Evolutionary conservation across 2,888 invertebrate genomes (phyloP), one percentile per base, ranked within the genome.

Genomic region (Hoplodrina blanda): DNA sequence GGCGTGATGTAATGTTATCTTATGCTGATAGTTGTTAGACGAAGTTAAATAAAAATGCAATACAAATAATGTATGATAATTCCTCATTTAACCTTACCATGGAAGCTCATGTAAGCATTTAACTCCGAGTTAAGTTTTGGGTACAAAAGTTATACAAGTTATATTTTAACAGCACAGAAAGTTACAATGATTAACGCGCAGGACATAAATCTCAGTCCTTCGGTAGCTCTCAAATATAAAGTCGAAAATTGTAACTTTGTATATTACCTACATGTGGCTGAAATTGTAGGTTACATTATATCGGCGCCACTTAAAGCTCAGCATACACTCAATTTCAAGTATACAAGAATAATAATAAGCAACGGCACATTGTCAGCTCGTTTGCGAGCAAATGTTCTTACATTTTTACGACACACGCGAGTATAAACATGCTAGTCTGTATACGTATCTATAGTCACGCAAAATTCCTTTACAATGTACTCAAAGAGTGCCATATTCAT

Each of bases 381-480:
- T 79, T 78, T 57, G 20, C 37, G 33, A 71, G 67, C 66, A 62
- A 67, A 62, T 71, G 49, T 62, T 76, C 63, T 64, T 59, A 71
- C 53, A 62, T 65, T 70, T 78, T 79, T 78, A 79, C 61, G 60
- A 67, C 60, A 11, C 79, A 75, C 66, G 76, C 71, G 52, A 70
- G 62, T 65, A 30, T 41, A 59, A 49, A 19, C 64, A 77, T 57
- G 57, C 46, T n/a, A n/a, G n/a, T n/a, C 19, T 54, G 30, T 46
- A 33, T 17, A 15, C 49, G 0, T 60, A 69, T 50, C 8, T 64
- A 72, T 52, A 62, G 53, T 52, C 20, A 33, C 20, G 50, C 20
- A 20, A 46, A 73, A 67, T 63, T 61, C 55, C 60, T 77, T 62
- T 56, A 49, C 30, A 30, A 49, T 4, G 15, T 52, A n/a, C 37